phyloP scores from a whole-genome alignment of 2,113 vertebrate genomes.

The Onychorhynchus coronatus region DNA sequence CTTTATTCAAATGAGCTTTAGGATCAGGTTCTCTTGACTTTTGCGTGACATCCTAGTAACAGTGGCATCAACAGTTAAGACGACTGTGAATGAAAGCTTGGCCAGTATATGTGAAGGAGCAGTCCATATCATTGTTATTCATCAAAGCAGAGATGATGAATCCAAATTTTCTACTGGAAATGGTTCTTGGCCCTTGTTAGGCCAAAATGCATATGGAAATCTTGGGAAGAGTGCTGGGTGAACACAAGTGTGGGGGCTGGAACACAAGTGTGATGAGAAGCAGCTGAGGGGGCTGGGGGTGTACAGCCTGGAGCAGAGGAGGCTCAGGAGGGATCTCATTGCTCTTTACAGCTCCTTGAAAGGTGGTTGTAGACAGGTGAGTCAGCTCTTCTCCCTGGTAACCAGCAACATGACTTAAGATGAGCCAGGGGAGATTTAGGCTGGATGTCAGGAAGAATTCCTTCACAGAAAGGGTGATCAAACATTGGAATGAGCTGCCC shows the following conservation, averaged over 20 bases:
- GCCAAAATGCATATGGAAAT: not conserved
- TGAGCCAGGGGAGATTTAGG: too few species aligned
- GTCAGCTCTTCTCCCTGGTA: too few species aligned
- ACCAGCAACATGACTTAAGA: too few species aligned
- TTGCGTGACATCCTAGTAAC: not conserved
- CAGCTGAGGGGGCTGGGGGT: not conserved
- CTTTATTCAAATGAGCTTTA: not conserved
- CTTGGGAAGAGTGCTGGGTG: not conserved
- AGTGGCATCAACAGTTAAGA: not conserved
- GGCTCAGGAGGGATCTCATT: not conserved
- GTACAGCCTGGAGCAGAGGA: not conserved
- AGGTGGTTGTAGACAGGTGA: not conserved
- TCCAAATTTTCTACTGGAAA: not conserved
- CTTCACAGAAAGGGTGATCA: too few species aligned
- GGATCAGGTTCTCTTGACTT: not conserved
- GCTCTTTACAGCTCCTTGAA: not conserved
- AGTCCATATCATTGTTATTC: not conserved
- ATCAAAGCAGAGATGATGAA: not conserved
- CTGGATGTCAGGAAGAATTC: too few species aligned
- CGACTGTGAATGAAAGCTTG: not conserved
- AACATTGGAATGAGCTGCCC: too few species aligned
- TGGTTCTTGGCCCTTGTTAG: not conserved
- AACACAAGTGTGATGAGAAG: not conserved
- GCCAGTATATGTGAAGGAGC: not conserved
- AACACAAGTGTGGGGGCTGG: not conserved